A percentile compares a stretch with the other conserved stretches of the same genome.
These are phyloP conservation scores for Brassicogethes aeneus DNA, from an alignment of 2,888 invertebrate genomes.

Conservation along the genomic window DNA sequence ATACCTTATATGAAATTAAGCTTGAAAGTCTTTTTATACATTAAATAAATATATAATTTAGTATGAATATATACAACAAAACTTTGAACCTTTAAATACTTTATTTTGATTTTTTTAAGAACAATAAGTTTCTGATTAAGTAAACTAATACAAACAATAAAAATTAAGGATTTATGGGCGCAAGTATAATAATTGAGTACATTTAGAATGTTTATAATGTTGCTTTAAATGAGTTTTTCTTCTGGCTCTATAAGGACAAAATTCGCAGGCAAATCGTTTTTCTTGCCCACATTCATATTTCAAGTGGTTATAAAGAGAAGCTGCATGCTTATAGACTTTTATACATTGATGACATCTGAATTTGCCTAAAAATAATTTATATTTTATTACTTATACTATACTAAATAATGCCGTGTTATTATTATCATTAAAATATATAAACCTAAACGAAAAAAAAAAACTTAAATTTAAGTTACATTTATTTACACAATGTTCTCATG, in stretches of 20 bases:
- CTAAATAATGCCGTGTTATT: not conserved
- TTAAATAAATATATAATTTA: too few species aligned
- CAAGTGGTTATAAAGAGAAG: constrained; percentile 26
- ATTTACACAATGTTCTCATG: not conserved
- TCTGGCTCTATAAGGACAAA: constrained; percentile 2
- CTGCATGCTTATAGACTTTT: not conserved
- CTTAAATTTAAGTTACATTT: not conserved
- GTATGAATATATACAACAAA: too few species aligned
- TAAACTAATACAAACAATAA: too few species aligned
- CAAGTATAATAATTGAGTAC: too few species aligned
- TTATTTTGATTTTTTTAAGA: too few species aligned
- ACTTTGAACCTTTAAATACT: too few species aligned
- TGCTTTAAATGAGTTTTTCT: not conserved
- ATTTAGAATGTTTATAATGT: too few species aligned
- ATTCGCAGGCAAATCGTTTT: constrained; percentile 12
- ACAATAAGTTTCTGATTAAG: too few species aligned
- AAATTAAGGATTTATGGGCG: too few species aligned
- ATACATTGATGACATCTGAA: not conserved
- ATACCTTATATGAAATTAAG: too few species aligned
- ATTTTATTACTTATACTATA: not conserved
- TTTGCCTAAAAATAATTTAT: not conserved
- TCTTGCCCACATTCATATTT: constrained; percentile 29
- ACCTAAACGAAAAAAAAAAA: not conserved
- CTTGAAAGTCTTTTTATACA: too few species aligned
- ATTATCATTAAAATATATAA: not conserved